Base-by-base conservation (phyloP, 2,888 invertebrate species). In the Drosophila nr. perissopoda region DNA sequence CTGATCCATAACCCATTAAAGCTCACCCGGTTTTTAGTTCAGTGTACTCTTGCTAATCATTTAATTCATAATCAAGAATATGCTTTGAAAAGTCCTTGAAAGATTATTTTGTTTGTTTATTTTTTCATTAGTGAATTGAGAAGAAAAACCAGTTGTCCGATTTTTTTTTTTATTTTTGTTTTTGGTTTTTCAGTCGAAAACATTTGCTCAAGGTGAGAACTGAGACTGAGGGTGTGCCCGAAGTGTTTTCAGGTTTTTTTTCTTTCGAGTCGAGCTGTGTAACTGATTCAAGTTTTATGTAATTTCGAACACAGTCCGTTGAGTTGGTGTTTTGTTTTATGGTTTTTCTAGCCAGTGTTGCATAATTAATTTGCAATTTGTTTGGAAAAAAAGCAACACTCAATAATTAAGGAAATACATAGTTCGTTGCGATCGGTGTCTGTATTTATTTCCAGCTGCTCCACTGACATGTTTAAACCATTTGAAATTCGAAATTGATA, bases 381-480 rank as follows among this genome's bases (percentile, higher is more conserved):
- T 59, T 65, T 64, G 70, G 75, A 78, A 80, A 70, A 69, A 61
- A 63, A 70, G 61, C 53, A 57, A 54, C 71, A 59, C 59, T 75
- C 59, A 57, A 69, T 73, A 88, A 88, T 89, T 84, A 89, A 81
- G 76, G 79, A 89, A 88, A 84, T 77, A 54, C 56, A 60, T 61
- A 53, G 27, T 38, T 25, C 16, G 8, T 4, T 7, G 46, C 46
- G 46, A 46, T 25, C 46, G 25, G 46, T 25, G 46, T 46, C 2
- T 46, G 53, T 74, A 58, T 48, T 68, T 69, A 79, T 75, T 66
- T 67, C 68, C 70, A 73, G 66, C 76, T 83, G 83, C 73, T 83
- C 83, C 76, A 83, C 81, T 81, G 76, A 81, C 81, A 83, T 83
- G 76, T 68, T 46, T 83, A 64, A 79, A 61, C 65, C 59, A 71